Evolutionary conservation across 2,888 invertebrate genomes (phyloP), one percentile per base, ranked within the genome.

Genomic region (Diogma glabrata): DNA sequence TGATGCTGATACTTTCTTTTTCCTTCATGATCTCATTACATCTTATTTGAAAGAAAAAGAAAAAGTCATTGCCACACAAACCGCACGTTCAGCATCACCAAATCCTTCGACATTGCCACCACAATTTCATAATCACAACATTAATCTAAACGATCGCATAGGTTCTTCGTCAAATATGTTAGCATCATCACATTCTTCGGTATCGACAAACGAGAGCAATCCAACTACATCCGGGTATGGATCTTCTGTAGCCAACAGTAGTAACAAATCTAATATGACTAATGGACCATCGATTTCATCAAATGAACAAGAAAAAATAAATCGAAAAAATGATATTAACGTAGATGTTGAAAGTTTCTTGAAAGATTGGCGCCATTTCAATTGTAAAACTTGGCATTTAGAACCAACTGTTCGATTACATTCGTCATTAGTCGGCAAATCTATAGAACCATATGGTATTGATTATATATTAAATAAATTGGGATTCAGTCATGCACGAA

Each of bases 401-500:
- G 94, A 95, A 67, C 96, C 96, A 17, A 92, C 91, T 23, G 91
- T 92, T 53, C 76, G 90, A 57, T 66, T 87, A 51, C 70, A 87
- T 5, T 87, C 87, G 9, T 87, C 87, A 10, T 92, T 91, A 91
- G 91, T 88, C 50, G 95, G 95, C 47, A 93, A 93, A 70, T 89
- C 92, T 61, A 94, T 97, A 62, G 96, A 97, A 69, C 96, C 97
- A 1, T 96, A 96, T 64, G 96, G 96, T 49, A 92, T 97, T 55
- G 97, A 99, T 74, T 96, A 94, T 70, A 95, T 99, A 63, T 78
- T 99, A 49, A 94, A 96, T 73, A 95, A 96, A 72, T 76, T 99
- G 38, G 96, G 96, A 45, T 97, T 99, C 70, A 85, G 90, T 53
- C 97, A 99, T 72, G 96, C 97, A 10, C 79, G 96, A 57, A 93